Evolutionary conservation across 2,888 invertebrate genomes (phyloP).

Genomic region (Macropis europaea): DNA sequence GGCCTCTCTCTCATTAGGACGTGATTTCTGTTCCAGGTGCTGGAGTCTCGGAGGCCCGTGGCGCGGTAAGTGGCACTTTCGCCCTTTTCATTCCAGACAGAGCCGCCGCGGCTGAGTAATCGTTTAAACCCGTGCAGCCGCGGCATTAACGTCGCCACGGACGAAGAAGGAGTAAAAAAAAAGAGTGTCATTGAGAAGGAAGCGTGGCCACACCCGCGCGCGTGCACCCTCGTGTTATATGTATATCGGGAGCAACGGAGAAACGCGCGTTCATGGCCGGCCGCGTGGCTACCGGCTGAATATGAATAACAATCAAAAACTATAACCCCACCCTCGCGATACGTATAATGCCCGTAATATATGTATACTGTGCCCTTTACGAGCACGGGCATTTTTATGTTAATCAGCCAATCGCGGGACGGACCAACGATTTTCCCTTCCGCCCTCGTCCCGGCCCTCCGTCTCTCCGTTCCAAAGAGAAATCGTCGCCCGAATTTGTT

Average conservation of each 20-base stretch:
- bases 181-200: slow-evolving; percentile 48
- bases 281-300: slow-evolving; percentile 51
- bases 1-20: slow-evolving; percentile 62
- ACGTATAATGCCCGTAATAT: slow-evolving; percentile 56
- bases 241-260: slow-evolving; percentile 63
- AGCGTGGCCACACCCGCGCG: slow-evolving; percentile 30
- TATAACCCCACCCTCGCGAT: slow-evolving; percentile 66
- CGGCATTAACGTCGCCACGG: slow-evolving; percentile 29
- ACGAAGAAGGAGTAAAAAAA: slow-evolving; percentile 19
- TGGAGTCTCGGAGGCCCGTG: slow-evolving; percentile 47
- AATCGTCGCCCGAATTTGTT: slow-evolving; percentile 72
- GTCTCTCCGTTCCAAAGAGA: slow-evolving; percentile 57
- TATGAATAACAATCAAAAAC: slow-evolving; percentile 76
- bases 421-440: slow-evolving; percentile 16
- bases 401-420: slow-evolving; percentile 67
- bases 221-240: slow-evolving; percentile 51
- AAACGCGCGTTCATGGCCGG: slow-evolving; percentile 46
- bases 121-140: slow-evolving; percentile 55
- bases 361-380: slow-evolving; percentile 66
- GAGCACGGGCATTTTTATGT: slow-evolving; percentile 74
- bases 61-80: slow-evolving; percentile 62
- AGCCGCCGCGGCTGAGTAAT: slow-evolving; percentile 60
- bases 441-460: neutral
- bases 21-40: slow-evolving; percentile 66
- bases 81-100: slow-evolving; percentile 55